Evolutionary conservation across 1,140 invertebrate species (phyloP), one percentile per base, ranked within the genome.

Genomic region (Drosophila eugracilis): DNA sequence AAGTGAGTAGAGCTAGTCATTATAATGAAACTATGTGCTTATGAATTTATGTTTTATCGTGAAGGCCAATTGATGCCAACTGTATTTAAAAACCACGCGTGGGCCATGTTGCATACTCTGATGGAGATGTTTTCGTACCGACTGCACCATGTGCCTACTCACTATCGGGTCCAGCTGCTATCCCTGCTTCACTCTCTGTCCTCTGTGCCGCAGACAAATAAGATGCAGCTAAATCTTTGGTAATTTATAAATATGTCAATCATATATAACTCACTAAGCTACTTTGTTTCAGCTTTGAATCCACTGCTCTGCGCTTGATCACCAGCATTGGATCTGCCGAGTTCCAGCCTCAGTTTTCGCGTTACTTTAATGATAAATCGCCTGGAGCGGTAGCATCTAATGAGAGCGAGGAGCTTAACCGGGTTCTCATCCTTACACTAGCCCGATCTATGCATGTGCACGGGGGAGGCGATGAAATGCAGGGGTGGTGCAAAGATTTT

Each of bases 111-210:
- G 4, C 98, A 99, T 88, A 98, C 97, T 0, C 92, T 99, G 19
- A 92, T 99, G 69, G 98, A 99, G 92, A 99, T 99, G 97, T 99
- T 99, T 90, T 97, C 96, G 52, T 99, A 98, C 90, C 93, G 98
- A 44, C 95, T 99, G 92, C 97, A 99, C 92, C 98, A 99, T 91
- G 98, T 98, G 75, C 97, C 98, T 77, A 97, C 97, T 0, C 97
- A 98, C 92, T 99, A 99, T 91, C 93, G 97, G 48, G 96, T 99
- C 0, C 97, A 98, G 88, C 93, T 99, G 5, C 92, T 99, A 2
- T 97, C 96, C 12, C 96, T 98, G 91, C 94, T 99, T 19, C 96
- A 98, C 86, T 97, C 95, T 30, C 92, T 99, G 22, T 96, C 97
- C 6, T 95, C 96, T 6, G 96, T 97, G 9, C 96, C 97, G 12